Evolutionary conservation across 2,888 invertebrate genomes (phyloP).

Genomic region (Agrypnus murinus): DNA sequence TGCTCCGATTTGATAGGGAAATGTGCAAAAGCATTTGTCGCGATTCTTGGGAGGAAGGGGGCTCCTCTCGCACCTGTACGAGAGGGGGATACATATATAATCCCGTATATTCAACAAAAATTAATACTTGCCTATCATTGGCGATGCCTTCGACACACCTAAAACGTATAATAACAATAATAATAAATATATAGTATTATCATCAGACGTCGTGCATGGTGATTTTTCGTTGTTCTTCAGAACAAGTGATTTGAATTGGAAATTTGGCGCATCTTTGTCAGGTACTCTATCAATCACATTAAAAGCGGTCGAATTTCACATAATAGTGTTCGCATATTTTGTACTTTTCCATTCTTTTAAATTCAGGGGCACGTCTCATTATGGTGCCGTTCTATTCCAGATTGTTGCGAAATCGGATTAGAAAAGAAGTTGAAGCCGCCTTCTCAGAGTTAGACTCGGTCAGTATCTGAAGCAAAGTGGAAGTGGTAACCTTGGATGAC

Average conservation of each 20-base stretch:
- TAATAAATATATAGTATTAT: too few species aligned
- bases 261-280: constrained; percentile 32
- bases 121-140: constrained; percentile 53
- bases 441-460: constrained; percentile 32
- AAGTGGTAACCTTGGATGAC: constrained; percentile 51
- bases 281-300: constrained; percentile 31
- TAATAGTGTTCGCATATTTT: constrained; percentile 37
- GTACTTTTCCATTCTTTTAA: constrained; percentile 49
- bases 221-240: constrained; percentile 17
- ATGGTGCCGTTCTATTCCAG: constrained; percentile 41
- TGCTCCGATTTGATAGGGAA: constrained; percentile 53
- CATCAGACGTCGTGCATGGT: constrained; percentile 36
- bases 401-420: constrained; percentile 45
- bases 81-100: constrained; percentile 57
- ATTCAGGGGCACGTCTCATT: constrained; percentile 48
- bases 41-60: constrained; percentile 54
- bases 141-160: constrained; percentile 50
- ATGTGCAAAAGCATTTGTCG: constrained; percentile 54
- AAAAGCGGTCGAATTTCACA: constrained; percentile 27
- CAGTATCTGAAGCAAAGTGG: constrained; percentile 46
- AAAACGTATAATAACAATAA: constrained; percentile 46
- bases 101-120: constrained; percentile 56
- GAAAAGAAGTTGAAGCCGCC: constrained; percentile 42
- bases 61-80: constrained; percentile 53
- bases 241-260: constrained; percentile 33